Percentiles rank a stretch among this genome's conserved stretches.
phyloP scores from a whole-genome alignment of 2,113 vertebrate species.

The Haemorhous mexicanus region DNA sequence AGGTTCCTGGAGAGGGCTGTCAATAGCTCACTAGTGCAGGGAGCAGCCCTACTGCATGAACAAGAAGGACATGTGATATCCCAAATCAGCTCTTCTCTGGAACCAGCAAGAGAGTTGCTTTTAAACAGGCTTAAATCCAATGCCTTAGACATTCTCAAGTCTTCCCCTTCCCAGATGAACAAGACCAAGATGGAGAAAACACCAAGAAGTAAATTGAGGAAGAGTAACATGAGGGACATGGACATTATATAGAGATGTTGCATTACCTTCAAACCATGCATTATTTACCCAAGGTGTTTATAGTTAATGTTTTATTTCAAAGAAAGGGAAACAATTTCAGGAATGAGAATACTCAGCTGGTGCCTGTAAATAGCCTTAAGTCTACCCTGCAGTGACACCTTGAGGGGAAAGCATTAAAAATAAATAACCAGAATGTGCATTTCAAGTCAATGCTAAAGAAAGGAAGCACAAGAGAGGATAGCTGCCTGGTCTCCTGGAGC shows the following conservation, averaged over 20 bases:
- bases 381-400: conserved; percentile 65
- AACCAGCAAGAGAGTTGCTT: background rate
- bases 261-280: background rate
- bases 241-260: background rate
- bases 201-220: background rate
- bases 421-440: background rate
- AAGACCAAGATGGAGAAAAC: background rate
- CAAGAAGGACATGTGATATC: background rate
- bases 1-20: background rate
- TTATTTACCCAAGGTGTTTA: background rate
- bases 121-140: background rate
- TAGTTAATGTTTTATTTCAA: background rate
- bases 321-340: background rate
- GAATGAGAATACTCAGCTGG: background rate
- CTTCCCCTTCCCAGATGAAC: background rate
- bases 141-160: background rate
- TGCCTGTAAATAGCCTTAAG: background rate
- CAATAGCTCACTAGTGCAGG: background rate
- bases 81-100: background rate
- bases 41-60: background rate
- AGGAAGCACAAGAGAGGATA: background rate
- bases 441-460: background rate
- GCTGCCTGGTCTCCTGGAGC: background rate
- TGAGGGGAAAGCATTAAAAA: conserved; percentile 58
- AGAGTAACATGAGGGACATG: background rate